These are phyloP conservation scores for Astreopora myriophthalma DNA, from an alignment of 64 coral and sea anemone species.

Conservation along the genomic window DNA sequence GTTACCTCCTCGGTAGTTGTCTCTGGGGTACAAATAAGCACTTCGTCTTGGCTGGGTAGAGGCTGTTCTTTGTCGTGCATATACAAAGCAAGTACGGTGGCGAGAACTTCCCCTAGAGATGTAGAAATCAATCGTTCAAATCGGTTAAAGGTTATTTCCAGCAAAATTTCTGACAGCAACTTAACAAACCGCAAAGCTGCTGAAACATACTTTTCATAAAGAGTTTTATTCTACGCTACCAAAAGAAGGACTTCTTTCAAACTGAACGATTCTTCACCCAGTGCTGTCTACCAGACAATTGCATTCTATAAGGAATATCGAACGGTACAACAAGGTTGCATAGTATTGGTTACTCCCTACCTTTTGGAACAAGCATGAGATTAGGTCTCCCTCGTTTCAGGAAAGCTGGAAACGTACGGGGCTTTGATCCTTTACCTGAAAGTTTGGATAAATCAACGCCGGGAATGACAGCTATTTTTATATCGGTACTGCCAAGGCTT, in stretches of 20 bases:
- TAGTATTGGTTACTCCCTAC: not conserved
- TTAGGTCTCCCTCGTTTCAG: conserved; percentile 79
- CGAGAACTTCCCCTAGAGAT: conserved; percentile 37
- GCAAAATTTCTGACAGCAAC: no score
- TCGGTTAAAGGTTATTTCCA: not conserved
- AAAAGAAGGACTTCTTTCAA: no score
- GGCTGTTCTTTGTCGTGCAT: conserved; percentile 31
- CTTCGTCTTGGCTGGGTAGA: conserved; percentile 54
- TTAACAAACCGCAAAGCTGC: no score
- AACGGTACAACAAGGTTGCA: not conserved
- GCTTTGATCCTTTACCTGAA: conserved; percentile 20
- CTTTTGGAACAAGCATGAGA: conserved; percentile 83
- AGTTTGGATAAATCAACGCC: not conserved
- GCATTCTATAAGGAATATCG: not conserved
- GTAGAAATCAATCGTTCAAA: not conserved
- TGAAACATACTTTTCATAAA: no score
- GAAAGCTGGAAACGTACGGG: conserved; percentile 64
- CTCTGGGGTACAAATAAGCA: conserved; percentile 58
- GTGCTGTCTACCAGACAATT: no score
- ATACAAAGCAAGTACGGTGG: conserved; percentile 53
- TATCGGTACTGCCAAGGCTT: no score
- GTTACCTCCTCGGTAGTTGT: conserved; percentile 65
- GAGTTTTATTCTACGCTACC: no score
- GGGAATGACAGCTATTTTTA: no score
- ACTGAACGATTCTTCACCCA: no score